Base-by-base conservation (phyloP, 2,888 invertebrate species). In the Patella ulyssiponensis region DNA sequence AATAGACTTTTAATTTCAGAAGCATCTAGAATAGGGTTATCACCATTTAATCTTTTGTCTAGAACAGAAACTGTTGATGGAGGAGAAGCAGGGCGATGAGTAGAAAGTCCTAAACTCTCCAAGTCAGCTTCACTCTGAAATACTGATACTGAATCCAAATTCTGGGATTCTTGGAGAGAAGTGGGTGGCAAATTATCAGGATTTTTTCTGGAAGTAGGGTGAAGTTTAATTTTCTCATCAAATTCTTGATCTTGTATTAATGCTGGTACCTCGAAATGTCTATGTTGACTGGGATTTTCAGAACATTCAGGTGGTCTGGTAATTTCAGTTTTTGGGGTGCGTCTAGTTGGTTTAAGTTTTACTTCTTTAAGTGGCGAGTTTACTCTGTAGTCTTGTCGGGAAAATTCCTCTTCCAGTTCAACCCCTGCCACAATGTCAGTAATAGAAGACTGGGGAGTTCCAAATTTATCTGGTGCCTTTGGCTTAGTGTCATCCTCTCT, bases 81-180 rank as follows among this genome's bases (percentile, higher is more conserved):
- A 1, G 81, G 81, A 69, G 81, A 81, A 5, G 86, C 86, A 51
- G 87, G 86, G 54, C 87, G 82, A 79, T 88, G 88, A n/a, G 89
- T 88, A 17, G 84, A 82, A 27, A 88, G 79, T 74, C 87, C 88
- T 20, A 88, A 80, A 23, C 84, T 85, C 54, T 82, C 74, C 27
- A 74, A 80, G 33, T 81, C 80, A 33, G 77, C 74, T 58, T 71
- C 73, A 74, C 78, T 79, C 14, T 76, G 78, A 77, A 85, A 86
- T 14, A 79, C 76, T 15, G 77, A 73, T 51, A 74, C 15, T n/a
- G 64, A 71, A 27, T 80, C 82, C 64, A 82, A 71, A 53, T 85
- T 84, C 72, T 83, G 82, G 20, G 84, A 83, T 51, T 83, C 82
- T 20, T 76, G 71, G 9, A 84, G 51, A 12, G 72, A 71, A 69